Conservation (phyloP, 2,113 vertebrate species). For the Ctenodactylus gundi region DNA sequence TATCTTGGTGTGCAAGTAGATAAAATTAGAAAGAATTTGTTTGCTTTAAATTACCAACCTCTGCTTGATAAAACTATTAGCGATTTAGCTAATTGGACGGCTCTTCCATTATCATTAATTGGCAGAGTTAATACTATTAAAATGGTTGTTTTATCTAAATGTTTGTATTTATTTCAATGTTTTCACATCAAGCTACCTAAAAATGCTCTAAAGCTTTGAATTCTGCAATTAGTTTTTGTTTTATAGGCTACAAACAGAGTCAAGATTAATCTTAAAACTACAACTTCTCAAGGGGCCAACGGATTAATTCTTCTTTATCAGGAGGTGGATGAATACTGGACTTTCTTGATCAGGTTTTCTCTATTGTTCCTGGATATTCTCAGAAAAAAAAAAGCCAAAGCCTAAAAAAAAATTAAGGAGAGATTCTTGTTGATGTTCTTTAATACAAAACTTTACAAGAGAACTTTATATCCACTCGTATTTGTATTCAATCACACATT, state of each 20-base stretch:
- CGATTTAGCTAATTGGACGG: constrained; percentile 90
- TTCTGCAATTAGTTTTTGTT: constrained; percentile 84
- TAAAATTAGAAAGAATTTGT: constrained; percentile 92
- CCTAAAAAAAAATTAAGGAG: not conserved
- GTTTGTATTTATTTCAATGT: constrained; percentile 84
- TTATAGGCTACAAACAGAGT: constrained; percentile 82
- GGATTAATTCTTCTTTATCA: constrained; percentile 71
- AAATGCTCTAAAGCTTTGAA: constrained; percentile 80
- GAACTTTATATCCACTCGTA: not conserved
- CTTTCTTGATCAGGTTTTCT: constrained; percentile 10
- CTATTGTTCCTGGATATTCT: not conserved
- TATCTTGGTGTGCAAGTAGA: constrained; percentile 88
- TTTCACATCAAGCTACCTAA: constrained; percentile 82
- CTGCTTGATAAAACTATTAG: constrained; percentile 91
- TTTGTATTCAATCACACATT: not conserved
- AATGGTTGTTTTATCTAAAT: constrained; percentile 86
- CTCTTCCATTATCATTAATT: constrained; percentile 92
- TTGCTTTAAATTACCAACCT: constrained; percentile 90
- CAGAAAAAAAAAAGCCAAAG: constrained; percentile 15
- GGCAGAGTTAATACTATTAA: constrained; percentile 91
- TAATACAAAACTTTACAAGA: constrained; percentile 36
- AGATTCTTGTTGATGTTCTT: not conserved
- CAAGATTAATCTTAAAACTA: constrained; percentile 84
- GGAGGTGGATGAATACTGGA: constrained; percentile 46
- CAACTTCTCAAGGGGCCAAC: constrained; percentile 71